phyloP scores from a whole-genome alignment of 2,113 vertebrate species.

The Mellivora capensis region DNA sequence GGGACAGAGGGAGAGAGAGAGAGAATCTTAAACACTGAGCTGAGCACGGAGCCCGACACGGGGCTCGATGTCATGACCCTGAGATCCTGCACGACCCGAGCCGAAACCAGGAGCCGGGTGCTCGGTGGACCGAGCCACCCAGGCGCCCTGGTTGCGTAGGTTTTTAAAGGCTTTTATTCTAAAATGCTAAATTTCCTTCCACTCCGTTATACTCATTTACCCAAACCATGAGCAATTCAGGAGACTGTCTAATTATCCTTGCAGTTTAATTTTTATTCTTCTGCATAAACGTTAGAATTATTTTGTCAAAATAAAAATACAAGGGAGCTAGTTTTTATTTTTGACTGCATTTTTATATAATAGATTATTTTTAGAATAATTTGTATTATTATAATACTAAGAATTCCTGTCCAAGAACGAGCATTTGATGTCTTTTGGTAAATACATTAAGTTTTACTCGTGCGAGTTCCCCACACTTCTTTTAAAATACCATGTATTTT shows the following conservation, averaged over 20 bases:
- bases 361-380: not conserved
- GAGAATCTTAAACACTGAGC: not conserved
- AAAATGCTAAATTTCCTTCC: not conserved
- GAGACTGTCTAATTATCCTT: not conserved
- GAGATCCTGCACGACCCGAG: not conserved
- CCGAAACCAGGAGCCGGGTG: not conserved
- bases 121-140: not conserved
- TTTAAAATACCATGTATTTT: not conserved
- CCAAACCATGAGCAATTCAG: not conserved
- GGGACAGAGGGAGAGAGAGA: not conserved
- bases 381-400: not conserved
- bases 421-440: not conserved
- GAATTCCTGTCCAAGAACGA: not conserved
- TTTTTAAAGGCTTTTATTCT: constrained; percentile 34
- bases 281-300: constrained; percentile 20
- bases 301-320: constrained; percentile 52
- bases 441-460: not conserved
- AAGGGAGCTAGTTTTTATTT: not conserved
- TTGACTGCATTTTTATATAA: not conserved
- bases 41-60: rapidly evolving
- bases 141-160: not conserved
- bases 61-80: not conserved
- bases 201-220: not conserved
- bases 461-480: not conserved
- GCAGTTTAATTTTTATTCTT: constrained; percentile 33